Conservation (phyloP, 2,113 vertebrate genomes). For the Empidonax alnorum region DNA sequence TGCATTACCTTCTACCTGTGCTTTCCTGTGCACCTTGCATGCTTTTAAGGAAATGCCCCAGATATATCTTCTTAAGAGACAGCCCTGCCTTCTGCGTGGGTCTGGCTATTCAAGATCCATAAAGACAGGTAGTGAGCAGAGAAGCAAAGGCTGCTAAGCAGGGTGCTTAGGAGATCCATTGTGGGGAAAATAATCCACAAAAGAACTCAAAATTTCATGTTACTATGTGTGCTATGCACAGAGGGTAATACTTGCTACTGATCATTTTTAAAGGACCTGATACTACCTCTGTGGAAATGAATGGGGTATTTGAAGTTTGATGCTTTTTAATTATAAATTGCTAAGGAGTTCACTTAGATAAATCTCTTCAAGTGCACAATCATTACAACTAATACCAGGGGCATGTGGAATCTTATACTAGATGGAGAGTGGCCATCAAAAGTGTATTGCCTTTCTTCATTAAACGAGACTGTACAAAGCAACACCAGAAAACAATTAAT, state of each 20-base stretch:
- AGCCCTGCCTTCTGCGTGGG: neutral
- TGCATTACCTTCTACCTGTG: neutral
- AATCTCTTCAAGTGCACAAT: neutral
- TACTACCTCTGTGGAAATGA: neutral
- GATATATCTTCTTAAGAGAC: neutral
- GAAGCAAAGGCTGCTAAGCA: neutral
- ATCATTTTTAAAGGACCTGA: neutral
- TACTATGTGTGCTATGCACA: neutral
- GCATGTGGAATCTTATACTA: neutral
- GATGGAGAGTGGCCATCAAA: neutral
- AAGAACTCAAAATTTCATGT: neutral
- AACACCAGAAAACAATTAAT: neutral
- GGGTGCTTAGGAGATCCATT: neutral
- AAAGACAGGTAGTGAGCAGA: neutral
- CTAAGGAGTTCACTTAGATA: neutral
- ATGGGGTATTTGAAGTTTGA: neutral
- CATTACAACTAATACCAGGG: neutral
- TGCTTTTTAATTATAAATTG: neutral
- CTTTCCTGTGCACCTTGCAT: neutral
- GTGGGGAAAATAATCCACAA: neutral
- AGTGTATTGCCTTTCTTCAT: neutral
- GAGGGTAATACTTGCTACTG: neutral
- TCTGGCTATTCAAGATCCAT: neutral
- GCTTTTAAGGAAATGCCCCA: neutral
- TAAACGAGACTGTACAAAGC: neutral